Percentiles rank a stretch among this genome's conserved stretches.
phyloP scores from a whole-genome alignment of 2,888 invertebrate genomes.

The Drosophila pseudotakahashii region DNA sequence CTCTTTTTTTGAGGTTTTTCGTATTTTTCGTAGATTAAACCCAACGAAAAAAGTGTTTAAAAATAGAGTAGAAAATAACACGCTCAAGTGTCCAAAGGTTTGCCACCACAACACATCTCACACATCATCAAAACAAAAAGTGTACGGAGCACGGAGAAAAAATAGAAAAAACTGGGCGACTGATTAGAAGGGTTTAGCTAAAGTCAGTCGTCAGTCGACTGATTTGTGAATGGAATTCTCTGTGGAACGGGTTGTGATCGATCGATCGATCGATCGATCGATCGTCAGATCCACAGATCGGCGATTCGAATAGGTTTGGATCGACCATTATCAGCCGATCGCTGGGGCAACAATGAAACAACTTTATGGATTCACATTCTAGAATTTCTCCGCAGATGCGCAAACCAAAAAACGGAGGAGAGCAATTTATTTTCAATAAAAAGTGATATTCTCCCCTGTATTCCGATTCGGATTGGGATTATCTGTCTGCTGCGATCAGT shows the following conservation, averaged over 20 bases:
- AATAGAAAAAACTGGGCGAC: slow-evolving; percentile 7
- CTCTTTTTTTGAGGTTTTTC: background rate
- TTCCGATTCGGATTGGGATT: slow-evolving; percentile 21
- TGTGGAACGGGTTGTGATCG: slow-evolving; percentile 22
- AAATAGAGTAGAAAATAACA: slow-evolving; percentile 39
- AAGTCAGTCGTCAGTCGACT: slow-evolving; percentile 37
- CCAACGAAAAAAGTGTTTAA: slow-evolving; percentile 25
- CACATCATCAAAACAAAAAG: slow-evolving; percentile 5
- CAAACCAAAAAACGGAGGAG: slow-evolving; percentile 8
- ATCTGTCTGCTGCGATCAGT: slow-evolving; percentile 44
- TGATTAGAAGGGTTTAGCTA: slow-evolving; percentile 43
- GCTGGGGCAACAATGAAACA: slow-evolving; percentile 61
- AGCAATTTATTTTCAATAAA: slow-evolving; percentile 42
- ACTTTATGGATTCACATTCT: slow-evolving; percentile 39
- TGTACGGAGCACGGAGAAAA: background rate
- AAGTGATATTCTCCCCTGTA: slow-evolving; percentile 11
- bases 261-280: slow-evolving; percentile 46
- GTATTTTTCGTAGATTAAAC: slow-evolving; percentile 28
- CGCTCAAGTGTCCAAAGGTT: slow-evolving; percentile 45
- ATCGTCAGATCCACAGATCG: slow-evolving; percentile 20
- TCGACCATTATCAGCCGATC: slow-evolving; percentile 61
- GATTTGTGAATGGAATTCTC: slow-evolving; percentile 47
- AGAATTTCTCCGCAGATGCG: slow-evolving; percentile 28
- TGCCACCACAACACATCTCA: slow-evolving; percentile 14
- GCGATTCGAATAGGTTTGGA: slow-evolving; percentile 57